Conservation (phyloP, 2,113 vertebrate species). For the mouse (Mus musculus) region GRCm39 chr6:135292501-135293000, state of each 20-base stretch:
- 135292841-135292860: neutral
- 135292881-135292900: neutral
- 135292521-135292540: neutral
- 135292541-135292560: too few relatives aligned
- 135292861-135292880: neutral
- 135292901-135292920: neutral
- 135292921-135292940: neutral
- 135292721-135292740: neutral
- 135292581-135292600: too few relatives aligned
- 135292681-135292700: too few relatives aligned
- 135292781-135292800: neutral
- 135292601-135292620: too few relatives aligned
- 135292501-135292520: neutral
- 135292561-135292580: too few relatives aligned
- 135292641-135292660: too few relatives aligned
- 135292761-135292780: neutral
- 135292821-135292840: neutral
- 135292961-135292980: neutral
- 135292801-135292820: neutral
- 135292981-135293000: neutral
- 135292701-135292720: too few relatives aligned
- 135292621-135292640: too few relatives aligned
- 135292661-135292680: too few relatives aligned
- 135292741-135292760: neutral
- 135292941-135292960: neutral